Base-by-base conservation (phyloP, 2,797 vertebrate genomes). In the Hydrophis major region DNA sequence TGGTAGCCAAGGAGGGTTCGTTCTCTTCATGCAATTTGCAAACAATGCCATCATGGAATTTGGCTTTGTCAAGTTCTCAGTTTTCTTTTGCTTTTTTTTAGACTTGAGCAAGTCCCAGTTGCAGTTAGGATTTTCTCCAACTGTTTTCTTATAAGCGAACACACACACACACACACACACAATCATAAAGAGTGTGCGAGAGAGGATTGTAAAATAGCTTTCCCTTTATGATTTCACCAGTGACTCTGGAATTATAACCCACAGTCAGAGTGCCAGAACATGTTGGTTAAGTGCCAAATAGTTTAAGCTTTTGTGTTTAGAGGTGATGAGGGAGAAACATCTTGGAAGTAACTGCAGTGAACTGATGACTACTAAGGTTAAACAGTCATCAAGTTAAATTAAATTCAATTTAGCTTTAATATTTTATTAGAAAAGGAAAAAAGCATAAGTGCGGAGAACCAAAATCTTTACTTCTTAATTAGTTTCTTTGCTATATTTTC, bases 401-500 rank as follows among this genome's bases (percentile, higher is more conserved):
- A 95, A 97, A 97, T 96, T 97, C 95, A 97, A 95, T 97, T 96
- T 97, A 95, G 96, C 92, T 96, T 96, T 96, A 97, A 96, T 98
- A 96, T 97, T 98, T 93, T 96, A 96, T 96, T 96, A 96, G 96
- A 94, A 97, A 93, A 94, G 95, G 96, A 97, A 96, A 94, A 94
- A 96, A 97, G 95, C 69, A 90, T 90, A 96, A 96, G 96, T 55
- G 91, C 92, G 95, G 90, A 94, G 95, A 96, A 96, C 87, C 94
- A 96, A 96, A 94, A 95, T 94, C 95, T 96, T 96, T 96, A 90
- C 89, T 96, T 96, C 95, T 97, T 96, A 96, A 95, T 96, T 95
- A 93, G 95, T 92, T 92, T 66, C 92, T 97, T 92, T 91, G 95
- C 92, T 96, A 91, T 87, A 95, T 97, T 96, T 94, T 95, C 94